These are phyloP conservation scores for Ptilodon capucinus DNA, from an alignment of 2,888 invertebrate species.

Conservation along the genomic window DNA sequence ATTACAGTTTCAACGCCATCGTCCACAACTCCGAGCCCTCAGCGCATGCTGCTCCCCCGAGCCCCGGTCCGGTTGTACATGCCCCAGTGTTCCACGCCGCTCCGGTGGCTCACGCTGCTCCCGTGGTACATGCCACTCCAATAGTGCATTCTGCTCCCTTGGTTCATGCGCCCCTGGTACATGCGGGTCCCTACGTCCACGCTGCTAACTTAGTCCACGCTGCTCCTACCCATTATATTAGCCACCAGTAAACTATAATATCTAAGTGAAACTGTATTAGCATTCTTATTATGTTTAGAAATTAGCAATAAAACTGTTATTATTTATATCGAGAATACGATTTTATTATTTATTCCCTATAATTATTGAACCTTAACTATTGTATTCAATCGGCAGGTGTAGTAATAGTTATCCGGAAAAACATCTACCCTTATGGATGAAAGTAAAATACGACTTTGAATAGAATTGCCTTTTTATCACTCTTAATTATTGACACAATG, in stretches of 20 bases:
- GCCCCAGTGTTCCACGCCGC: constrained; percentile 37
- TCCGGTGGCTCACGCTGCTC: constrained; percentile 24
- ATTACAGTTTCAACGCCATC: constrained; percentile 64
- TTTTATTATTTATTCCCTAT: neutral
- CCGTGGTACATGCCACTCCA: constrained; percentile 26
- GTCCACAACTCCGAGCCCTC: constrained; percentile 71
- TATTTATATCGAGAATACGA: constrained; percentile 34
- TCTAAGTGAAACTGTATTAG: constrained; percentile 25
- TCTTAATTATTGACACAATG: too few species aligned
- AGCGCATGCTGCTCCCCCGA: constrained; percentile 51
- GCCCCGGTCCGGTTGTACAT: constrained; percentile 38
- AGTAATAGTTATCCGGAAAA: too few species aligned
- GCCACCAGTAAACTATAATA: constrained; percentile 51
- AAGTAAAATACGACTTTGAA: too few species aligned
- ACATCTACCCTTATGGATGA: too few species aligned
- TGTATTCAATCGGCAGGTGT: too few species aligned
- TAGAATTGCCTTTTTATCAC: too few species aligned
- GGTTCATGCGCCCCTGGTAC: constrained; percentile 23
- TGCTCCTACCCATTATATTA: constrained; percentile 44
- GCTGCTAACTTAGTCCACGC: constrained; percentile 29
- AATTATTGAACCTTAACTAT: constrained; percentile 1
- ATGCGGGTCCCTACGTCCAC: constrained; percentile 30
- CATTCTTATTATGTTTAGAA: constrained; percentile 29
- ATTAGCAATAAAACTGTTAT: constrained; percentile 48
- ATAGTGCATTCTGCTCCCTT: constrained; percentile 35